phyloP scores from a whole-genome alignment of 2,888 invertebrate species.

The Eupithecia exiguata region DNA sequence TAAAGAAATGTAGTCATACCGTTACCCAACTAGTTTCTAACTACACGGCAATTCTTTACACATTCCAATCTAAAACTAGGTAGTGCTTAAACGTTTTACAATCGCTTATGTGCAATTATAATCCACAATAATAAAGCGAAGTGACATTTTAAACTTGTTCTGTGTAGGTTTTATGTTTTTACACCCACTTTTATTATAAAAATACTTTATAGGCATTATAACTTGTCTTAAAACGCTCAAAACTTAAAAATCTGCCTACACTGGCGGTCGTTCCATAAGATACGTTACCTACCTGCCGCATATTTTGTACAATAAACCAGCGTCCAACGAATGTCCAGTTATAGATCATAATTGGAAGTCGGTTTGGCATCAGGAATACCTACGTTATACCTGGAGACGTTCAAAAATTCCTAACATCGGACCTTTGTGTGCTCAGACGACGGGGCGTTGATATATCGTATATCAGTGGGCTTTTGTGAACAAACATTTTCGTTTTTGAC shows the following conservation, averaged over 20 bases:
- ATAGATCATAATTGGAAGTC: neutral
- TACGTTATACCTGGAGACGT: neutral
- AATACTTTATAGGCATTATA: neutral
- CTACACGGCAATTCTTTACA: conserved; percentile 42
- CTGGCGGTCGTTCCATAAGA: neutral
- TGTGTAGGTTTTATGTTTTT: conserved; percentile 17
- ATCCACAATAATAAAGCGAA: conserved; percentile 20
- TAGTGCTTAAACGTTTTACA: conserved; percentile 47
- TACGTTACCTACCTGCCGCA: neutral
- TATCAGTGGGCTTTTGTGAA: conserved; percentile 6
- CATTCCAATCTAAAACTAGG: conserved; percentile 48
- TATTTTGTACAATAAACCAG: neutral
- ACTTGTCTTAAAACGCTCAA: neutral
- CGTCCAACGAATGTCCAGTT: neutral
- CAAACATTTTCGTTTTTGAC: conserved; percentile 19
- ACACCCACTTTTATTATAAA: conserved; percentile 11
- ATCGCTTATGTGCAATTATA: conserved; percentile 39
- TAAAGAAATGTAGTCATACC: conserved; percentile 40
- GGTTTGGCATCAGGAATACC: neutral
- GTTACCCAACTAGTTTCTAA: conserved; percentile 43
- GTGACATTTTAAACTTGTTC: conserved; percentile 23
- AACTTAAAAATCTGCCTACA: conserved; percentile 2
- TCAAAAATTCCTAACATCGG: neutral
- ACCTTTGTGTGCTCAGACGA: conserved; percentile 6
- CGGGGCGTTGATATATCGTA: conserved; percentile 3